phyloP scores from a whole-genome alignment of 2,888 invertebrate species.

The Caenorhabditis sp. region DNA sequence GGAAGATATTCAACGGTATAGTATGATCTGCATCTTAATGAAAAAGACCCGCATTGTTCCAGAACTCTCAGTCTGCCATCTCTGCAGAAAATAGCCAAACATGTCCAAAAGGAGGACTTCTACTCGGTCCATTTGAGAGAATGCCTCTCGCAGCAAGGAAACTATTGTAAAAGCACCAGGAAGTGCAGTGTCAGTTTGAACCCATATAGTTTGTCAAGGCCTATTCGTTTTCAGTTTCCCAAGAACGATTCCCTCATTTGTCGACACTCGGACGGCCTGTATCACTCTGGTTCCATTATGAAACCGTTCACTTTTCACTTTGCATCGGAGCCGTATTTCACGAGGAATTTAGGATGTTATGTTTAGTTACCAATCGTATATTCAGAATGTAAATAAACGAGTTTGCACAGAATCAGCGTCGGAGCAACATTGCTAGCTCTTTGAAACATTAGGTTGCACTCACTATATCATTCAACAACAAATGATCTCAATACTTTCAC shows the following conservation, averaged over 20 bases:
- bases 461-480: no score
- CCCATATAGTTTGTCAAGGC: not conserved
- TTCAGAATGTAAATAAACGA: not conserved
- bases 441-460: no score
- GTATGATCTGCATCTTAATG: not conserved
- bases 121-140: slow-evolving; percentile 19
- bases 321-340: slow-evolving; percentile 42
- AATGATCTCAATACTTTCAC: no score
- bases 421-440: no score
- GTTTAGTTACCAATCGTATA: not conserved
- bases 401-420: no score
- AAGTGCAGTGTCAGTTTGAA: slow-evolving; percentile 27
- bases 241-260: slow-evolving; percentile 38
- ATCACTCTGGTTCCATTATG: slow-evolving; percentile 43
- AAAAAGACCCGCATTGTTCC: not conserved
- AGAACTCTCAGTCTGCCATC: slow-evolving; percentile 22
- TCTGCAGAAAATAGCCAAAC: slow-evolving; percentile 15
- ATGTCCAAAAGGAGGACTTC: slow-evolving; percentile 29
- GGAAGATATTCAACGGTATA: slow-evolving; percentile 24
- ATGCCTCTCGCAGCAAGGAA: slow-evolving; percentile 21
- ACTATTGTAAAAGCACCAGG: slow-evolving; percentile 26
- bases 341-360: slow-evolving; percentile 56
- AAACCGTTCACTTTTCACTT: slow-evolving; percentile 47
- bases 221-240: slow-evolving; percentile 35
- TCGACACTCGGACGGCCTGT: slow-evolving; percentile 45